These are phyloP conservation scores for Ostrea edulis DNA, from an alignment of 1,140 invertebrate genomes.

Conservation along the genomic window DNA sequence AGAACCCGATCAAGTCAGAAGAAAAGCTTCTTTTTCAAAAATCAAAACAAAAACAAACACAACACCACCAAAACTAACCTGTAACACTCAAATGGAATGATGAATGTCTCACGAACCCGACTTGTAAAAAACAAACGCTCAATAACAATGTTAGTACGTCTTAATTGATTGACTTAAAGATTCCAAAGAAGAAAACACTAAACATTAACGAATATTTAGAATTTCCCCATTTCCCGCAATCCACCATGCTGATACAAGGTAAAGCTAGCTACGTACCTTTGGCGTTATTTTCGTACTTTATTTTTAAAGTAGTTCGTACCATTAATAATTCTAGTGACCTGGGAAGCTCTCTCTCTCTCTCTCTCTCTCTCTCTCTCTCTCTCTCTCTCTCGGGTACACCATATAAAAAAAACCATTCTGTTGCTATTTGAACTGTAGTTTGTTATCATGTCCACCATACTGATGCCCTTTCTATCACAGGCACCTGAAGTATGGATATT, in stretches of 20 bases:
- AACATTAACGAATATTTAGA: background rate
- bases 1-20: too few species aligned
- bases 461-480: too few species aligned
- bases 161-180: background rate
- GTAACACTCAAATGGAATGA: background rate
- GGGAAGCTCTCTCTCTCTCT: background rate
- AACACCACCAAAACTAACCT: slow-evolving; percentile 15
- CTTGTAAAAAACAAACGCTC: background rate
- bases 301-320: background rate
- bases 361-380: background rate
- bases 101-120: background rate
- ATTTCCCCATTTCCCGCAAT: slow-evolving; percentile 45
- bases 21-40: too few species aligned
- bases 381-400: background rate
- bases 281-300: slow-evolving; percentile 13
- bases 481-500: too few species aligned
- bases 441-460: too few species aligned
- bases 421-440: too few species aligned
- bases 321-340: background rate
- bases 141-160: background rate
- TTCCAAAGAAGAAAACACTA: background rate
- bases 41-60: background rate
- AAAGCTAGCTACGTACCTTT: slow-evolving; percentile 2
- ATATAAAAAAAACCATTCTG: too few species aligned
- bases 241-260: slow-evolving; percentile 42